Evolutionary conservation across 2,113 vertebrate genomes (phyloP).

Genomic region (Budorcas taxicolor): DNA sequence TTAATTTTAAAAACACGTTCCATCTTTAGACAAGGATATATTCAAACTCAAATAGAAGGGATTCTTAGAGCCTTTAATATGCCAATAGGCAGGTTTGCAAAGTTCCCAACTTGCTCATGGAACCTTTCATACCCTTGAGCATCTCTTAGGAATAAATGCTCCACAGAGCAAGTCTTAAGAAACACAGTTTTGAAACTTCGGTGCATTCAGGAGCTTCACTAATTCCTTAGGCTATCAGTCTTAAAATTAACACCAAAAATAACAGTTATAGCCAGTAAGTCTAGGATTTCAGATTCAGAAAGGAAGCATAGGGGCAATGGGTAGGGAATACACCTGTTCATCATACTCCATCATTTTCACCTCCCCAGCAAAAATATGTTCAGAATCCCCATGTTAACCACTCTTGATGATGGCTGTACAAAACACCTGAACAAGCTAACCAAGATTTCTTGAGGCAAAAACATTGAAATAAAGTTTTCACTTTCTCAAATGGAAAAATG

Average conservation of each 20-base stretch:
- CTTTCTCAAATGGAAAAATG: not conserved
- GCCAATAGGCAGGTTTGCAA: not conserved
- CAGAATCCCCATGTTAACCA: not conserved
- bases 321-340: not conserved
- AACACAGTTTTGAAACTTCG: not conserved
- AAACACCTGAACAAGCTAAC: not conserved
- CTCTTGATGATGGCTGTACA: not conserved
- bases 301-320: not conserved
- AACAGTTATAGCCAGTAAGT: not conserved
- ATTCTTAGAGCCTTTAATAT: not conserved
- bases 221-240: not conserved
- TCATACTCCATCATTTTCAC: not conserved
- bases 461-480: not conserved
- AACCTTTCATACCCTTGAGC: not conserved
- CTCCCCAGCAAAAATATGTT: not conserved
- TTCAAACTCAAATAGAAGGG: not conserved
- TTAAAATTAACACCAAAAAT: constrained; percentile 10
- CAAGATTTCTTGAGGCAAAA: not conserved
- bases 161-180: not conserved
- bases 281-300: not conserved
- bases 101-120: not conserved
- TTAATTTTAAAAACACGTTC: not conserved
- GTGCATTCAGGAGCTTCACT: not conserved
- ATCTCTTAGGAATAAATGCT: not conserved
- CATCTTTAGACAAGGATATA: not conserved